These are phyloP conservation scores for Tauraco erythrolophus DNA, from an alignment of 2,113 vertebrate species.

Conservation along the genomic window DNA sequence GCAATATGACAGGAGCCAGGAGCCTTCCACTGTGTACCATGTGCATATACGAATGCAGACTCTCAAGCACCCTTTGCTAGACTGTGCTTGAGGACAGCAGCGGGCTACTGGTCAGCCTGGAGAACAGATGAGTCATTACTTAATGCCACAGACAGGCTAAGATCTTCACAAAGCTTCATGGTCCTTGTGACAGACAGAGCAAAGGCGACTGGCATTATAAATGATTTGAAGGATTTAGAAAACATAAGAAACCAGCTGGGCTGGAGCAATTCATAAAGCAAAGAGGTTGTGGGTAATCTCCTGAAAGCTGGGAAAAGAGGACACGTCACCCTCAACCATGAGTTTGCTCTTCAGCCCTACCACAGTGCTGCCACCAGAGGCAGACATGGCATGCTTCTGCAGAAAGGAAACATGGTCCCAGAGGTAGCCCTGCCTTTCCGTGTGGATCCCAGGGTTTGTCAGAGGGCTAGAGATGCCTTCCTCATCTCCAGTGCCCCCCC, in stretches of 20 bases:
- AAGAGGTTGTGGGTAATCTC: neutral
- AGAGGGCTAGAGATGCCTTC: neutral
- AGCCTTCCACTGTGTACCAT: neutral
- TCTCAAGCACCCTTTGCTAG: neutral
- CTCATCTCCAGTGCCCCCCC: neutral
- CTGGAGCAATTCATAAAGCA: neutral
- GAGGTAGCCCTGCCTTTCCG: neutral
- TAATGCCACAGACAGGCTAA: rapidly evolving
- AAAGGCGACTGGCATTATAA: neutral
- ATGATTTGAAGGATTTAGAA: rapidly evolving
- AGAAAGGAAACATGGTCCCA: neutral
- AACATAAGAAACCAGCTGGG: rapidly evolving
- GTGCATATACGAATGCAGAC: neutral
- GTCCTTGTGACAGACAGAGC: neutral
- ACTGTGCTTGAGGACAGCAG: neutral
- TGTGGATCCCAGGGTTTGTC: rapidly evolving
- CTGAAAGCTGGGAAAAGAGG: neutral
- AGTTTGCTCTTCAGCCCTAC: neutral
- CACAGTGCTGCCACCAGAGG: neutral
- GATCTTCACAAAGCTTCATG: neutral
- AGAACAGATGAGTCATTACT: neutral
- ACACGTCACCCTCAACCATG: rapidly evolving
- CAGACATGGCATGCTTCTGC: rapidly evolving
- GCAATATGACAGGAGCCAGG: neutral
- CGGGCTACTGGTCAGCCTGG: neutral